Base-by-base conservation (phyloP, 2,797 vertebrate genomes). In the Leptatherina wallacei region DNA sequence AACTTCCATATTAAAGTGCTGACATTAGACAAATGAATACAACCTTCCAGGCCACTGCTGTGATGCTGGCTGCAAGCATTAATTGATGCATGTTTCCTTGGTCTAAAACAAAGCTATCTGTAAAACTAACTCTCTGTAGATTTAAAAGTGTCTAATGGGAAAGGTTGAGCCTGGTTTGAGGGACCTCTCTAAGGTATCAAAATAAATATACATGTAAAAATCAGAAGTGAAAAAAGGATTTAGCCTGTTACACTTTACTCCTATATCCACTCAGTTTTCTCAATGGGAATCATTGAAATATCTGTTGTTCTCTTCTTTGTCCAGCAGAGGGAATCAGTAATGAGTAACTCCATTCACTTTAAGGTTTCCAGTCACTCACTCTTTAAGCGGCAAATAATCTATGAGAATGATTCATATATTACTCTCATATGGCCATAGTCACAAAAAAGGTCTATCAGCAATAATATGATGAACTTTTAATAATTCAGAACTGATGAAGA, bases 251-350 rank as follows among this genome's bases (percentile, higher is more conserved):
- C 18, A 47, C 18, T 18, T 47, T 47, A 44, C 40, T n/a, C 44
- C 5, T 7, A 47, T 47, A 47, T 49, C 47, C 47, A 2, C 3
- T 22, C n/a, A 4, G 9, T 51, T 22, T 22, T 10, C 10, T 12
- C n/a, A 22, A 2, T 69, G 1, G 36, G 33, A 33, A n/a, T 18
- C 49, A 42, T 24, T 44, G 18, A 33, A 0, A 22, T 55, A 55
- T 55, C 51, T 65, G 66, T 47, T 2, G 0, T 72, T 47, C 20
- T 38, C 8, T 13, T 24, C 44, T 7, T 5, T 86, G 61, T 73
- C 87, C 89, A 88, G 66, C 57, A 90, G 85, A 78, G 77, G 84
- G 78, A 69, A 13, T 69, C 63, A 32, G 6, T 20, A 42, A 6
- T 57, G 6, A 12, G 13, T 59, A 13, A 44, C 9, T 55, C 1